These are phyloP conservation scores for Cynodonichthys magdalenae DNA, from an alignment of 2,797 vertebrate species.

Conservation along the genomic window DNA sequence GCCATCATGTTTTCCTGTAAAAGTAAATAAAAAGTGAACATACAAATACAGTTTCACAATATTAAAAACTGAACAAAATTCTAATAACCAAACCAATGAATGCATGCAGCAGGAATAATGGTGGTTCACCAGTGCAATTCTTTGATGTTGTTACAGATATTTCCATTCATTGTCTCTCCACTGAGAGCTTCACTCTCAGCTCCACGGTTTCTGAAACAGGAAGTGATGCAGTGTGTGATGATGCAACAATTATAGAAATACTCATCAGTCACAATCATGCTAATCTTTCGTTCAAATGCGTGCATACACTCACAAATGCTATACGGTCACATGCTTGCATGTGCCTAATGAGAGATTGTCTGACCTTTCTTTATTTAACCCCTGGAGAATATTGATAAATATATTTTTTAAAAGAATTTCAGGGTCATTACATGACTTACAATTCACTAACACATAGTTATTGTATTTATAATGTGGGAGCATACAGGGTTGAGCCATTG, in stretches of 20 bases:
- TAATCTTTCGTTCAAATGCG: conserved; percentile 18
- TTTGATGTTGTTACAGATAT: background rate
- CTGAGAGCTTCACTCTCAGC: background rate
- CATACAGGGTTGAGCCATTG: conserved; percentile 55
- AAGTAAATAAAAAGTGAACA: too few species aligned
- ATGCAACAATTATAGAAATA: conserved; percentile 17
- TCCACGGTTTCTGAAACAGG: background rate
- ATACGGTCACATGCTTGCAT: conserved; percentile 29
- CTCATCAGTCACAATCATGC: conserved; percentile 26
- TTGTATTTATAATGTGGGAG: conserved; percentile 78
- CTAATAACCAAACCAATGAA: background rate
- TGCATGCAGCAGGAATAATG: background rate
- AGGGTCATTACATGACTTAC: conserved; percentile 84
- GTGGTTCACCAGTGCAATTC: background rate
- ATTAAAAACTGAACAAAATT: too few species aligned
- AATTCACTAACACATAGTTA: conserved; percentile 79
- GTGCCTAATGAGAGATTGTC: conserved; percentile 79
- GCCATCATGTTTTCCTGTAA: too few species aligned
- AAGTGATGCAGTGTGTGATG: background rate
- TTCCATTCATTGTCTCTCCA: background rate
- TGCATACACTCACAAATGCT: conserved; percentile 39
- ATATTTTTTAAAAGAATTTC: conserved; percentile 81
- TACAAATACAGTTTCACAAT: too few species aligned
- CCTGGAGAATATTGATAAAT: conserved; percentile 84
- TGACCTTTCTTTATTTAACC: conserved; percentile 79